Conservation (phyloP, 2,888 invertebrate genomes). For the Dryocosmus kuriphilus region DNA sequence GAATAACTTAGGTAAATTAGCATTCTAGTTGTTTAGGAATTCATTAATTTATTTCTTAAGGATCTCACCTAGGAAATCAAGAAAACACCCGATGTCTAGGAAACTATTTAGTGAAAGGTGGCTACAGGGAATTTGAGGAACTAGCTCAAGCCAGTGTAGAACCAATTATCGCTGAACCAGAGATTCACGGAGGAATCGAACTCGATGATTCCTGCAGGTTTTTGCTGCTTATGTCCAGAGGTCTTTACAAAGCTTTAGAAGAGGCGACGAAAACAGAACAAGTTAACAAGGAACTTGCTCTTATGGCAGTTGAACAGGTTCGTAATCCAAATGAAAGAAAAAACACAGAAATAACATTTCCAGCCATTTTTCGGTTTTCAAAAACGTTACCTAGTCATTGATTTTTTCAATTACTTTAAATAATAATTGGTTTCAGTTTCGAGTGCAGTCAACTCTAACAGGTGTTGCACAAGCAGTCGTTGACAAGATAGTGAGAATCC, state of each 20-base stretch:
- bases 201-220: constrained; percentile 90
- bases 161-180: constrained; percentile 91
- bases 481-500: constrained; percentile 90
- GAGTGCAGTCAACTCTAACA: constrained; percentile 87
- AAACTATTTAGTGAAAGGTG: constrained; percentile 91
- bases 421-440: constrained; percentile 80
- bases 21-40: background rate
- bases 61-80: constrained; percentile 87
- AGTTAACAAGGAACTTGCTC: constrained; percentile 89
- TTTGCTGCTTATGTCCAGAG: constrained; percentile 90
- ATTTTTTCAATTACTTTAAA: background rate
- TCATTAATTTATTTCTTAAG: constrained; percentile 79
- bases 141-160: constrained; percentile 85
- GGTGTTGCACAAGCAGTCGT: constrained; percentile 92
- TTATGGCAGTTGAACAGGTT: constrained; percentile 88
- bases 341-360: too few species aligned
- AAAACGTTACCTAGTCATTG: too few species aligned
- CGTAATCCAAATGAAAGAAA: constrained; percentile 20
- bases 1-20: background rate
- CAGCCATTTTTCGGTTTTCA: too few species aligned
- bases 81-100: constrained; percentile 92
- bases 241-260: constrained; percentile 90
- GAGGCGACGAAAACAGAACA: constrained; percentile 88
- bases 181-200: constrained; percentile 88
- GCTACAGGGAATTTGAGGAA: constrained; percentile 90